Percentiles rank a stretch among this genome's conserved stretches.
Conservation (phyloP, 2,113 vertebrate species). For the Rhynchomys soricoides region DNA sequence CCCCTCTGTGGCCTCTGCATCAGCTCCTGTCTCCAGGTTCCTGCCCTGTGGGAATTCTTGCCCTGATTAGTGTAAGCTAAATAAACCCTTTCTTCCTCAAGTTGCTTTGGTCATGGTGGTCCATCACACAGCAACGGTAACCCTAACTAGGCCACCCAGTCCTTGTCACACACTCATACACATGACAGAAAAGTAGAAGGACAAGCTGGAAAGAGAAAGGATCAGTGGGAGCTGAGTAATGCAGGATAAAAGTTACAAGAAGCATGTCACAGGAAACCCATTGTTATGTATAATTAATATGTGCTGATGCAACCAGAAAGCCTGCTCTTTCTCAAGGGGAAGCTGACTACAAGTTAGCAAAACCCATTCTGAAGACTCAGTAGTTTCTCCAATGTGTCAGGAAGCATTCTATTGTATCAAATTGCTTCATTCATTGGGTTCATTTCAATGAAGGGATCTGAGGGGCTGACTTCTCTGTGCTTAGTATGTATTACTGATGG, state of each 20-base stretch:
- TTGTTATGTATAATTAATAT: not conserved
- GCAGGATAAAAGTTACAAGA: not conserved
- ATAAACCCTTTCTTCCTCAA: not conserved
- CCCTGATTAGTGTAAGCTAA: not conserved
- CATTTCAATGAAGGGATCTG: slow-evolving; percentile 34
- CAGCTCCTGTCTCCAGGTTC: not conserved
- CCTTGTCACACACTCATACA: not conserved
- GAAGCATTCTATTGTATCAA: slow-evolving; percentile 26
- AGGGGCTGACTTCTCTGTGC: slow-evolving; percentile 3
- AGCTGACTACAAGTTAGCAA: not conserved
- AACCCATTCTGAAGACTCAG: not conserved
- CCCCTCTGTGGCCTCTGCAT: not conserved
- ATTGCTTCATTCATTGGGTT: not conserved
- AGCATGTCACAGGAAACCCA: not conserved
- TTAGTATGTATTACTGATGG: slow-evolving; percentile 21
- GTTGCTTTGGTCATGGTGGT: not conserved
- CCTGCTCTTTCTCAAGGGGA: not conserved
- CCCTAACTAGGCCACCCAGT: not conserved
- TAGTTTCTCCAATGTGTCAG: not conserved
- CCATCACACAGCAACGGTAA: not conserved
- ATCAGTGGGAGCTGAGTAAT: not conserved
- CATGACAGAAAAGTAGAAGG: not conserved
- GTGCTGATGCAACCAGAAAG: not conserved
- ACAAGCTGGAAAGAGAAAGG: not conserved
- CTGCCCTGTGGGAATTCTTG: not conserved